Evolutionary conservation across 1,140 invertebrate species (phyloP), one percentile per base, ranked within the genome.

Genomic region (Asobara japonica): DNA sequence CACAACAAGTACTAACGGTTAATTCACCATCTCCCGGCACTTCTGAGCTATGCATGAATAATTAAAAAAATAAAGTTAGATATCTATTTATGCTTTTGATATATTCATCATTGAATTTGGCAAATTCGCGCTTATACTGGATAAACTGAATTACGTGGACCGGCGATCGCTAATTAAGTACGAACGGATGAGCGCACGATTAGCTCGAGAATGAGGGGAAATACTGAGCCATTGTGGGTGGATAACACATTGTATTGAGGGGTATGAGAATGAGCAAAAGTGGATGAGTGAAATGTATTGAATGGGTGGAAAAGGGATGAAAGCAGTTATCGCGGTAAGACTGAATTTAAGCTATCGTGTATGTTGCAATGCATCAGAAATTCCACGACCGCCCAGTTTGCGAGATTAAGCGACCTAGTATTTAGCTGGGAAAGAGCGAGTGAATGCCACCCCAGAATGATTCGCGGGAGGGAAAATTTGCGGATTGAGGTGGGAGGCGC

Each of bases 311-410:
- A 38, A 51, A 60, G 33, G 25, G 30, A 38, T 71, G 64, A 48
- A 62, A 62, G 31, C n/a, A 30, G 25, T 11, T 10, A 30, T 48
- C 11, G 45, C 27, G 48, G 66, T 69, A 73, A 74, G 76, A 79
- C 75, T 78, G 75, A 78, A 78, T 80, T 33, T 74, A 72, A 71
- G 68, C 73, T 75, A 78, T 80, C 69, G 75, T 77, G 77, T 70
- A 76, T 74, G 76, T 74, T 78, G 78, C 78, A 80, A 79, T 79
- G 79, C 75, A 72, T 77, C 56, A 48, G 78, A 72, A 73, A 80
- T 80, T 79, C 68, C 72, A 76, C 74, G 73, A 76, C 71, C 75
- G 74, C 74, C n/a, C 75, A 73, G 75, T 66, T 45, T 45, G n/a
- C 36, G 76, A 62, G 78, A 80, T 79, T 79, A 79, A 79, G 79